These are phyloP conservation scores for Knipowitschia caucasica DNA, from an alignment of 2,797 vertebrate species.

Conservation along the genomic window DNA sequence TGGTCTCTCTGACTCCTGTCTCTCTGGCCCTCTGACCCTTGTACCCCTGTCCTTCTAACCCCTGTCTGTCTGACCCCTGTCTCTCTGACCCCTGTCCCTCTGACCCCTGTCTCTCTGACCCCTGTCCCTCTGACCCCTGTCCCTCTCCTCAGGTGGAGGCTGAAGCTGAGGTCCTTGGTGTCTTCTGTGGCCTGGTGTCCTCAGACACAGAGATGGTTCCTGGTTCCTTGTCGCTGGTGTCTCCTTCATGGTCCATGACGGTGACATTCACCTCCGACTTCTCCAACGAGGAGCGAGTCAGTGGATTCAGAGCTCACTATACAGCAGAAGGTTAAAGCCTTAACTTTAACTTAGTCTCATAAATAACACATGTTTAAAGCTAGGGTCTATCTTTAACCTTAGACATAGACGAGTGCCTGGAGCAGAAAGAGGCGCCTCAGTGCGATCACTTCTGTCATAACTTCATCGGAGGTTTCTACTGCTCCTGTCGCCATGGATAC, in stretches of 20 bases:
- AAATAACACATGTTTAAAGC: too few relatives aligned
- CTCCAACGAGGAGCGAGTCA: conserved; percentile 74
- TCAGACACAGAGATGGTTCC: conserved; percentile 82
- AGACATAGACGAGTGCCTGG: conserved; percentile 92
- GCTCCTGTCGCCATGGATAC: conserved; percentile 94
- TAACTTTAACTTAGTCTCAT: too few relatives aligned
- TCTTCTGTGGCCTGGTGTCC: conserved; percentile 73
- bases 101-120: too few relatives aligned
- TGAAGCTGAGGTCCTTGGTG: neutral
- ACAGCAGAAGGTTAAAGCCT: conserved; percentile 75
- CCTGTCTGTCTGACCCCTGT: too few relatives aligned
- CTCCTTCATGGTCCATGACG: conserved; percentile 79
- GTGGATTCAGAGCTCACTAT: neutral
- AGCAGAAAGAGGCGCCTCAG: conserved; percentile 80
- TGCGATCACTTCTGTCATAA: conserved; percentile 97
- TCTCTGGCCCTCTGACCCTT: too few relatives aligned
- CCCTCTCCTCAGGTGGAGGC: neutral
- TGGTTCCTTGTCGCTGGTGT: conserved; percentile 50
- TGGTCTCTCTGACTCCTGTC: too few relatives aligned
- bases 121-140: neutral
- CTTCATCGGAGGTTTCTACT: conserved; percentile 92
- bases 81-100: too few relatives aligned
- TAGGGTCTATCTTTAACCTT: too few relatives aligned
- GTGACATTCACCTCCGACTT: conserved; percentile 89
- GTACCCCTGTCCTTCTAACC: too few relatives aligned